These are phyloP conservation scores for Coenobita brevimanus DNA, from an alignment of 1,140 invertebrate species.

Conservation along the genomic window DNA sequence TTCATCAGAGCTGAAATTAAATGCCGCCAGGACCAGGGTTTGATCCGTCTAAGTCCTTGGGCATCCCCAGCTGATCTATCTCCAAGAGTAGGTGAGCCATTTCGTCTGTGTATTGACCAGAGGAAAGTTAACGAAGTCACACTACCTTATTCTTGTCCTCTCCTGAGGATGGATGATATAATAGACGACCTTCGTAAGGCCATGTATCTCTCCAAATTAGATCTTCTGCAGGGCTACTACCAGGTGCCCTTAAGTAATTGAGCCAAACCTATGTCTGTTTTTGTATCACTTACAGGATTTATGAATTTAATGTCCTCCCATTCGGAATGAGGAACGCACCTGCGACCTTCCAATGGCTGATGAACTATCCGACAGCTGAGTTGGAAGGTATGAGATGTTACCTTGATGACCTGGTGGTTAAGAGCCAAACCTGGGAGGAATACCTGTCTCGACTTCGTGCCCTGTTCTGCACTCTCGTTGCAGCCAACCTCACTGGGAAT, in stretches of 20 bases:
- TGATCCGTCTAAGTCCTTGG: not conserved
- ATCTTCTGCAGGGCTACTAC: constrained; percentile 6
- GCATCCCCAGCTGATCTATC: not conserved
- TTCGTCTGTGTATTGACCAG: constrained; percentile 5
- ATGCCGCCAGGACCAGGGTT: not conserved
- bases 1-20: not conserved
- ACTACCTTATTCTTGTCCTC: not conserved
- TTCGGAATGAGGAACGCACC: constrained; percentile 6
- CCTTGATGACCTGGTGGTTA: constrained; percentile 18
- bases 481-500: not conserved
- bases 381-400: constrained; percentile 10
- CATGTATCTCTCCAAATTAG: not conserved
- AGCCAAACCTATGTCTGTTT: not conserved
- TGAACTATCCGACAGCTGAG: not conserved
- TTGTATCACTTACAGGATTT: not conserved
- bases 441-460: not conserved
- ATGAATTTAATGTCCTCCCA: not conserved
- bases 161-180: constrained; percentile 11
- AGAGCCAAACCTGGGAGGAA: constrained; percentile 29
- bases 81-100: not conserved
- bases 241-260: constrained; percentile 15
- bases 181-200: constrained; percentile 6
- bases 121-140: constrained; percentile 14
- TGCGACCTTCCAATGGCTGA: not conserved
- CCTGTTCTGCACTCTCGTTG: constrained; percentile 6